A percentile compares a stretch with the other conserved stretches of the same genome.
Evolutionary conservation across 2,888 invertebrate genomes (phyloP).

Genomic region (Ceramica pisi): DNA sequence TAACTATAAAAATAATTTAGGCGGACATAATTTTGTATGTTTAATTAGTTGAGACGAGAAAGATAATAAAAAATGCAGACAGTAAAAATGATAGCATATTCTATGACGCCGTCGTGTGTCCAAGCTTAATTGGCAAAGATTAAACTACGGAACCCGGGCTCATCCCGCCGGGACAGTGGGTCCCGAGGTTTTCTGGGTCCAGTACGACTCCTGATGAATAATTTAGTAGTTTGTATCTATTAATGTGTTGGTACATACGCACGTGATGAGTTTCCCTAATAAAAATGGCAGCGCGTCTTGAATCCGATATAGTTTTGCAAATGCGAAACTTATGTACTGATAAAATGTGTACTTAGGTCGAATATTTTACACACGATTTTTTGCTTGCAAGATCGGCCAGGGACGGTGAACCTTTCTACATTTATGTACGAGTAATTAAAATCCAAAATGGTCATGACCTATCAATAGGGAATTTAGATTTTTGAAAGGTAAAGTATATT

Average conservation of each 20-base stretch:
- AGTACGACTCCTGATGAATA: slow-evolving; percentile 69
- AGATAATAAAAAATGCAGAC: slow-evolving; percentile 36
- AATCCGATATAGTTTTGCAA: slow-evolving; percentile 53
- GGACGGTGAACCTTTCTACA: not conserved
- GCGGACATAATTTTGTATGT: slow-evolving; percentile 14
- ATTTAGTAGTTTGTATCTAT: slow-evolving; percentile 71
- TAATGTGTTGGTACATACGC: slow-evolving; percentile 63
- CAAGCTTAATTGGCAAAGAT: slow-evolving; percentile 70
- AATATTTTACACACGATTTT: slow-evolving; percentile 1
- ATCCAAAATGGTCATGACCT: not conserved
- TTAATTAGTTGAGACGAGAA: slow-evolving; percentile 34
- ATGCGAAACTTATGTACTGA: slow-evolving; percentile 51
- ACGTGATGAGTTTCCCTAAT: slow-evolving; percentile 68
- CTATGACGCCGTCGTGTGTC: slow-evolving; percentile 48
- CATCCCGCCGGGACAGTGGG: slow-evolving; percentile 61
- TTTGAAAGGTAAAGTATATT: not conserved
- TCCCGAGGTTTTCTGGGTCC: slow-evolving; percentile 63
- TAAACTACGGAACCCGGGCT: slow-evolving; percentile 66
- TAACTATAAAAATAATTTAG: slow-evolving; percentile 12
- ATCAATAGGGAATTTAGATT: too few species aligned
- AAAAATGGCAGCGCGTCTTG: slow-evolving; percentile 48
- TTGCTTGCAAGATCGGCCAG: not conserved
- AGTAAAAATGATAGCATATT: slow-evolving; percentile 47
- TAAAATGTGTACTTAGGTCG: slow-evolving; percentile 40
- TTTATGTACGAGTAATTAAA: not conserved